A percentile compares a stretch with the other conserved stretches of the same genome.
These are phyloP conservation scores for Dichetophora obliterata DNA, from an alignment of 2,888 invertebrate species.

Conservation along the genomic window DNA sequence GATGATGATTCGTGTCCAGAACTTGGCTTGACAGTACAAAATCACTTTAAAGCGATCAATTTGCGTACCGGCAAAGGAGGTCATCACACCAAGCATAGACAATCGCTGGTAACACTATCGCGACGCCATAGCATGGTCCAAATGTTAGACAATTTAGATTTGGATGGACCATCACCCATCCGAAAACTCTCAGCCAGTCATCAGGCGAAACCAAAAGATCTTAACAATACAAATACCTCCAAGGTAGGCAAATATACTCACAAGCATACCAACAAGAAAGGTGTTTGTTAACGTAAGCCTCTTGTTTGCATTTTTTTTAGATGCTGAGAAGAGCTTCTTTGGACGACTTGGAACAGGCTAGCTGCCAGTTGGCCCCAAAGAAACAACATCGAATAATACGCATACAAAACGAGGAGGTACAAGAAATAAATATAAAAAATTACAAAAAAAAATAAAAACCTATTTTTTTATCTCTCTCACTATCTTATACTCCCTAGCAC, in stretches of 20 bases:
- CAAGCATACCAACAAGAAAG: neutral
- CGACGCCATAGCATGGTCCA: conserved; percentile 84
- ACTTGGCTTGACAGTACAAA: conserved; percentile 86
- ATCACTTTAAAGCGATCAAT: conserved; percentile 90
- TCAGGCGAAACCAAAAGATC: conserved; percentile 65
- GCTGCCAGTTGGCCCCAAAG: conserved; percentile 84
- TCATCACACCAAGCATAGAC: conserved; percentile 83
- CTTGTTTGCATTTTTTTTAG: conserved; percentile 60
- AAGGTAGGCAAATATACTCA: conserved; percentile 56
- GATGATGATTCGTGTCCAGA: conserved; percentile 89
- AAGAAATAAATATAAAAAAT: no score
- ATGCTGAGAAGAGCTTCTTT: conserved; percentile 80
- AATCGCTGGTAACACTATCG: conserved; percentile 86
- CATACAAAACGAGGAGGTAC: conserved; percentile 81
- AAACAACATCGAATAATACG: conserved; percentile 85
- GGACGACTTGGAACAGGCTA: conserved; percentile 85
- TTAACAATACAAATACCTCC: conserved; percentile 62
- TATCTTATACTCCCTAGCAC: conserved; percentile 58
- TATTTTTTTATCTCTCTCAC: neutral
- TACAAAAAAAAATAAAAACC: no score
- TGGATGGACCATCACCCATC: conserved; percentile 81
- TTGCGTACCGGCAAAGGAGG: conserved; percentile 78
- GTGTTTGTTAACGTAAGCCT: neutral
- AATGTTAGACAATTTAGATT: conserved; percentile 78
- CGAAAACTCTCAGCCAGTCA: conserved; percentile 70